These are phyloP conservation scores for Frankliniella fusca DNA, from an alignment of 2,888 invertebrate species.

Conservation along the genomic window DNA sequence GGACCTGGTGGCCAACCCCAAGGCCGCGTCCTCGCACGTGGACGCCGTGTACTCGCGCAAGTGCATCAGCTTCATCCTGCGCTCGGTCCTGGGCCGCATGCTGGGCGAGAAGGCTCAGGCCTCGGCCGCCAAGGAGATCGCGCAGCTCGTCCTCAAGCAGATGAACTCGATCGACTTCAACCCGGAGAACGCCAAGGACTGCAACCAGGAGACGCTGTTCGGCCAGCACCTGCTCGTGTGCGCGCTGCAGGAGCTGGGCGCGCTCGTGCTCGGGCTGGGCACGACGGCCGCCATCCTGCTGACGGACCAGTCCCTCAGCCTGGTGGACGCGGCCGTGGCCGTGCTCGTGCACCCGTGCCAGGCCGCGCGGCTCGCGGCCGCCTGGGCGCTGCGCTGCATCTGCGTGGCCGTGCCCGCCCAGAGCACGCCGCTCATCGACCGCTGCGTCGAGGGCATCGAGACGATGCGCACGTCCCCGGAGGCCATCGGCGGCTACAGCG, in stretches of 20 bases:
- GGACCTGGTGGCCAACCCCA: slow-evolving; percentile 85
- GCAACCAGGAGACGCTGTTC: slow-evolving; percentile 83
- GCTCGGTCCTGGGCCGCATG: slow-evolving; percentile 88
- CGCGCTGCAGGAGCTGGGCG: slow-evolving; percentile 89
- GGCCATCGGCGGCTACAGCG: slow-evolving; percentile 85
- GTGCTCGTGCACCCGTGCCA: slow-evolving; percentile 92
- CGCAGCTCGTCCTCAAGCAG: slow-evolving; percentile 85
- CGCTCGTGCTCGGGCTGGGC: slow-evolving; percentile 84
- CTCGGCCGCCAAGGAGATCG: slow-evolving; percentile 90
- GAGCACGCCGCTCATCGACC: slow-evolving; percentile 86
- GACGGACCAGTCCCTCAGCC: slow-evolving; percentile 76
- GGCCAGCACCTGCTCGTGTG: slow-evolving; percentile 89
- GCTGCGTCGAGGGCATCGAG: slow-evolving; percentile 82
- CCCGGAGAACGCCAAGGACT: slow-evolving; percentile 87
- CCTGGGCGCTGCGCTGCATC: slow-evolving; percentile 89
- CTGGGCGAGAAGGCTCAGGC: slow-evolving; percentile 96
- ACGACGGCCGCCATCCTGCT: slow-evolving; percentile 89
- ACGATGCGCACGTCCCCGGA: slow-evolving; percentile 84
- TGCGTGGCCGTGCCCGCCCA: slow-evolving; percentile 93
- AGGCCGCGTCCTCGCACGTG: slow-evolving; percentile 92
- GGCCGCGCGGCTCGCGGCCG: slow-evolving; percentile 87
- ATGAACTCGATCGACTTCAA: slow-evolving; percentile 91
- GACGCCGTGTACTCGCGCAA: slow-evolving; percentile 97
- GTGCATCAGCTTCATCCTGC: slow-evolving; percentile 91
- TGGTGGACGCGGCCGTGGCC: slow-evolving; percentile 71